Conservation (phyloP, 1,140 invertebrate genomes). For the Temnothorax longispinosus region DNA sequence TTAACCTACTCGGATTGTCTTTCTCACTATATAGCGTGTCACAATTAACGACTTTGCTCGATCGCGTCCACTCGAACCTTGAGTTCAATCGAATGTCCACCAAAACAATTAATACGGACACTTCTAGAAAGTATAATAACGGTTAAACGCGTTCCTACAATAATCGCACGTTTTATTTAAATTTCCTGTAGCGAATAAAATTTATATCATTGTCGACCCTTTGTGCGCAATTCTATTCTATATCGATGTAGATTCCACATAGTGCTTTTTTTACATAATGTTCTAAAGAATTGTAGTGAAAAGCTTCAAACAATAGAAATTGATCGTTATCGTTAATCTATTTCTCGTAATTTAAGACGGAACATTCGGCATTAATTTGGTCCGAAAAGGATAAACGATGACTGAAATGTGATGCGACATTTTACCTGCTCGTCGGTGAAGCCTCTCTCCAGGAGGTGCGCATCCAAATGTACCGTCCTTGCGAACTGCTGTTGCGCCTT, state of each 20-base stretch:
- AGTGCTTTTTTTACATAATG: not conserved
- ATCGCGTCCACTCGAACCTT: too few species aligned
- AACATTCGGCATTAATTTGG: not conserved
- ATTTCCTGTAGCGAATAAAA: too few species aligned
- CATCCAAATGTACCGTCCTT: not conserved
- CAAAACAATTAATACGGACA: too few species aligned
- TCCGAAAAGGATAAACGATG: not conserved
- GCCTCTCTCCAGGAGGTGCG: conserved; percentile 1
- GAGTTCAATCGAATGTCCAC: too few species aligned
- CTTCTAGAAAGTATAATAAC: too few species aligned
- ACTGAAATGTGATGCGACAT: not conserved
- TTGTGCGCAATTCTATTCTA: not conserved
- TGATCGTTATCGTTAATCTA: not conserved
- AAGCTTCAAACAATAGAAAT: not conserved
- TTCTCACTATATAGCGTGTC: too few species aligned
- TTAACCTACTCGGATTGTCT: too few species aligned
- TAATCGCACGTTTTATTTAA: not conserved
- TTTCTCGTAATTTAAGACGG: not conserved
- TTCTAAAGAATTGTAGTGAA: not conserved
- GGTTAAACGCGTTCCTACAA: not conserved
- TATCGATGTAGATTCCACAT: not conserved
- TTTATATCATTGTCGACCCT: not conserved
- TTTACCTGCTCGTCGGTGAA: conserved; percentile 41
- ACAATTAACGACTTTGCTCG: too few species aligned
- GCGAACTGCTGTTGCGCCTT: not conserved